Evolutionary conservation across 2,113 vertebrate species (phyloP).

Genomic region (Pseudorasbora parva): DNA sequence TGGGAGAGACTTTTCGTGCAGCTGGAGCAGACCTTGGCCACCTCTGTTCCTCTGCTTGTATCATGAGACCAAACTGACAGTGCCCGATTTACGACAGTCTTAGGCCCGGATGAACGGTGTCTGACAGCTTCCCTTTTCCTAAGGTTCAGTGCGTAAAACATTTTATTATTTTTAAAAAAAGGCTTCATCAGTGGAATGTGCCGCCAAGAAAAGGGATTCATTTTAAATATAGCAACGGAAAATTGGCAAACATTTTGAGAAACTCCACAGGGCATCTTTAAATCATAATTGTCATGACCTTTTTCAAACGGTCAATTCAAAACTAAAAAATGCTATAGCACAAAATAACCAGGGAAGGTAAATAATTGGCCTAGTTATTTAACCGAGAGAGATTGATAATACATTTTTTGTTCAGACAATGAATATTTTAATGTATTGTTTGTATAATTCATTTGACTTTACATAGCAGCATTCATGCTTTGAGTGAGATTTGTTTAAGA

Average conservation of each 20-base stretch:
- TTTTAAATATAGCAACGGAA: background rate
- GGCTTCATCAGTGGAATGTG: background rate
- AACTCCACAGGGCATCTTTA: background rate
- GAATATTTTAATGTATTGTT: background rate
- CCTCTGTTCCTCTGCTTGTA: background rate
- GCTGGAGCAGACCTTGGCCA: conserved; percentile 30
- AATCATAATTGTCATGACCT: background rate
- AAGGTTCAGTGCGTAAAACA: conserved; percentile 4
- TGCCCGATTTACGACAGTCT: conserved; percentile 36
- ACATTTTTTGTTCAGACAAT: background rate
- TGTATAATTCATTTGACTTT: background rate
- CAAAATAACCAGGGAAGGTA: background rate
- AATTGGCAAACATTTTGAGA: background rate
- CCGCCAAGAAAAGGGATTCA: background rate
- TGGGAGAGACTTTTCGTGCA: conserved; percentile 38
- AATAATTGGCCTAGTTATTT: background rate
- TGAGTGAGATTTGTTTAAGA: background rate
- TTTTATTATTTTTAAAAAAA: background rate
- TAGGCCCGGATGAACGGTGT: conserved; percentile 2
- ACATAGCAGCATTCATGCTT: background rate
- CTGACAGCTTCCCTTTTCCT: conserved; percentile 19
- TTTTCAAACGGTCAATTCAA: background rate
- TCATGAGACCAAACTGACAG: conserved; percentile 34
- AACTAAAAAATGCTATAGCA: background rate
- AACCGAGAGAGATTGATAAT: background rate